Evolutionary conservation across 2,113 vertebrate species (phyloP).

Genomic region (Loxodonta africana): DNA sequence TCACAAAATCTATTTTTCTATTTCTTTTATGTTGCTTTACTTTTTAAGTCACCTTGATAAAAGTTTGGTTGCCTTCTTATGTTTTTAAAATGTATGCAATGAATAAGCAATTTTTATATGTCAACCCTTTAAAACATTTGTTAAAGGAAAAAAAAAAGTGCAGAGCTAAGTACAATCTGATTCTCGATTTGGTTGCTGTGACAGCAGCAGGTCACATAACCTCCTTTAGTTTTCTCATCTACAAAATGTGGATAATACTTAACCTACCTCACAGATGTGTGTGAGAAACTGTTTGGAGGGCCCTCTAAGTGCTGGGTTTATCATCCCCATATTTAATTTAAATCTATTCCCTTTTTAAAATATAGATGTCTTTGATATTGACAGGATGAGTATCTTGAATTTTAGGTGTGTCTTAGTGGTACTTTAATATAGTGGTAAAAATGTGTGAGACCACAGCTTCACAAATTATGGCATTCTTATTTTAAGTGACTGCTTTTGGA

Average conservation of each 20-base stretch:
- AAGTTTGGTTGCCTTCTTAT: conserved; percentile 53
- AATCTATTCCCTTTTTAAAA: background rate
- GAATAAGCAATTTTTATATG: conserved; percentile 30
- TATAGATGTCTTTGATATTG: conserved; percentile 55
- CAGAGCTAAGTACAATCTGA: conserved; percentile 12
- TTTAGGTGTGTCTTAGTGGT: conserved; percentile 54
- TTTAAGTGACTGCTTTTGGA: conserved; percentile 45
- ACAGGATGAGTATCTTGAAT: conserved; percentile 56
- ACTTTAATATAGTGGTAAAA: conserved; percentile 53
- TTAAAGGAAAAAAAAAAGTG: conserved; percentile 39
- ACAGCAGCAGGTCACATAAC: background rate
- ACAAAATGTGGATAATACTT: conserved; percentile 42
- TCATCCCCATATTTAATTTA: conserved; percentile 35
- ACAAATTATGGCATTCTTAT: conserved; percentile 54
- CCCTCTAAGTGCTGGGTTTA: conserved; percentile 33
- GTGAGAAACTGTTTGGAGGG: conserved; percentile 61
- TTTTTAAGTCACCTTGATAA: conserved; percentile 48
- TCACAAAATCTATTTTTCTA: conserved; percentile 18
- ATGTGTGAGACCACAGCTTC: conserved; percentile 64
- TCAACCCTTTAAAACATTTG: conserved; percentile 38
- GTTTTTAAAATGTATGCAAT: conserved; percentile 60
- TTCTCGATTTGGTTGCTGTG: background rate
- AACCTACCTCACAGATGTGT: conserved; percentile 79
- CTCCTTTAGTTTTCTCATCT: conserved; percentile 45
- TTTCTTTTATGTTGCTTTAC: conserved; percentile 15